Evolutionary conservation across 2,888 invertebrate species (phyloP), one percentile per base, ranked within the genome.

Genomic region (Myopa testacea): DNA sequence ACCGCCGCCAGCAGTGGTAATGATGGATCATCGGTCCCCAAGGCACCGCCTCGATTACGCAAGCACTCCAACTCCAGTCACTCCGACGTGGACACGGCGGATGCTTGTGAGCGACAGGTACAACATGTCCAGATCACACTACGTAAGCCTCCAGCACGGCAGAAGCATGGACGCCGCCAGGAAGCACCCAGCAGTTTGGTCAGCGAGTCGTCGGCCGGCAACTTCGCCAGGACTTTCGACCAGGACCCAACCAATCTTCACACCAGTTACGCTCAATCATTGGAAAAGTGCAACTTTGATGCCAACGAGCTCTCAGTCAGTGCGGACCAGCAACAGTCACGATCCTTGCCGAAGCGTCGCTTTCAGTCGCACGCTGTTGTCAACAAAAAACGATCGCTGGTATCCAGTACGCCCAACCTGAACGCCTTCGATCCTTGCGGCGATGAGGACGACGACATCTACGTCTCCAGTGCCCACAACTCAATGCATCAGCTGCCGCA

Each of bases 401-500:
- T 90, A 0, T 89, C 89, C 26, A 91, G 91, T 82, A 94, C 94
- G 7, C 94, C 94, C 0, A 93, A 94, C 86, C 86, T 94, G 67
- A 88, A 89, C 85, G 91, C 84, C 84, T 91, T 81, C 79, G 85
- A 83, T 62, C 82, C 81, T 67, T 68, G 38, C 63, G 81, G 38
- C 74, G 81, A 85, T 58, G 81, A 90, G 84, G 81, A 91, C 78
- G 92, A 92, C 79, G 88, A 91, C 79, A 91, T 92, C 50, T 89
- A 89, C 69, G 91, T 91, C 77, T 91, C 93, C 3, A 92, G 92
- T 77, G 92, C 92, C 79, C 91, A 93, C 72, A 90, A 92, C 55
- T 92, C 92, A n/a, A 90, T 92, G 83, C 91, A 91, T 81, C 90
- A 89, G 77, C 87, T 91, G 80, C 86, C 87, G 50, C 90, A 86